phyloP scores from a whole-genome alignment of 2,888 invertebrate genomes.

The Aspidiotus destructor region DNA sequence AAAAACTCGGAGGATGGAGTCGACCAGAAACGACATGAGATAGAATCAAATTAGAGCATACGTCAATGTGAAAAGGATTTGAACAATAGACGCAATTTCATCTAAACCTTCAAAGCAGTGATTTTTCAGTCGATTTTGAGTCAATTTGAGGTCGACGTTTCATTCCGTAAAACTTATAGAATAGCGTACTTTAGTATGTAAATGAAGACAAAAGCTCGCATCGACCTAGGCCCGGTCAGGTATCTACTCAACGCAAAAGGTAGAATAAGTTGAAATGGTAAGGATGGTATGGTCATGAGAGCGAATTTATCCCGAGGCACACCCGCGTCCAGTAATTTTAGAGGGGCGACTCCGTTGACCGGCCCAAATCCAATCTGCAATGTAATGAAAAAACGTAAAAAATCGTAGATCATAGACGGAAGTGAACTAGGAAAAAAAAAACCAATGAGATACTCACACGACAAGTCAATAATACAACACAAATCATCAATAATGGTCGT shows the following conservation, averaged over 20 bases:
- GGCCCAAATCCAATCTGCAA: neutral
- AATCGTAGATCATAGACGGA: too few species aligned
- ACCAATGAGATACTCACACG: neutral
- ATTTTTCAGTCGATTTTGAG: too few species aligned
- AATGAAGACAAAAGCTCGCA: neutral
- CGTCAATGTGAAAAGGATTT: too few species aligned
- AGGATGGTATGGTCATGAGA: neutral
- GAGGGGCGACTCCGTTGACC: neutral
- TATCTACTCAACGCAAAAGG: neutral
- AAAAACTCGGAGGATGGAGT: neutral
- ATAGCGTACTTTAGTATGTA: neutral
- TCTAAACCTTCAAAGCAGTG: too few species aligned
- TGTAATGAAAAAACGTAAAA: neutral
- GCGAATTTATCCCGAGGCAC: neutral
- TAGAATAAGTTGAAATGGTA: neutral
- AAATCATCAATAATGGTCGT: neutral
- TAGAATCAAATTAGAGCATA: too few species aligned
- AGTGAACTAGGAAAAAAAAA: too few species aligned
- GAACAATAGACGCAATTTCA: too few species aligned
- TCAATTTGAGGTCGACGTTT: too few species aligned
- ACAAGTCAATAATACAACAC: neutral
- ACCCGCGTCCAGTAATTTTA: neutral
- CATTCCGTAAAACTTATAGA: too few species aligned
- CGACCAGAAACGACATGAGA: neutral
- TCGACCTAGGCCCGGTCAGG: neutral